Evolutionary conservation across 2,888 invertebrate genomes (phyloP), one percentile per base, ranked within the genome.

Genomic region (Anorthoa munda): DNA sequence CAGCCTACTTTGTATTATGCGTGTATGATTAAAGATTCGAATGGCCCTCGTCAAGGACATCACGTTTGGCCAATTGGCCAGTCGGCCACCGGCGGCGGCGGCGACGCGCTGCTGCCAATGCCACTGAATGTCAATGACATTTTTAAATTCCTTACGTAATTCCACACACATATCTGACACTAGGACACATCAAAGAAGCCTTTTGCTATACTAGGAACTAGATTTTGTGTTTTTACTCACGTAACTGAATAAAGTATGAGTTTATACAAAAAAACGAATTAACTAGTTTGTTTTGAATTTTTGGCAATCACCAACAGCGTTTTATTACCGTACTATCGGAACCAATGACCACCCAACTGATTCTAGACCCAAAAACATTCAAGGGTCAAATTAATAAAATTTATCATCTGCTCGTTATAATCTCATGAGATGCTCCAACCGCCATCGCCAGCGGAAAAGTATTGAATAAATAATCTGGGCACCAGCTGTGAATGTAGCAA

Each of bases 101-200:
- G 75, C 81, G 86, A 64, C 81, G 84, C 79, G 74, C 79, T 79
- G 79, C 84, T 80, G 86, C 78, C 88, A 85, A 79, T 87, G 88
- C 81, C 82, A 86, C 82, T 87, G 87, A 90, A 92, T 91, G 92
- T 91, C 92, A 93, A 90, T 91, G 91, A 90, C 92, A 88, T 85
- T 84, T 81, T 87, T 77, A 84, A 85, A 86, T 87, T 82, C 81
- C 90, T 90, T 89, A 90, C 86, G 87, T 90, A 86, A 91, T 85
- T 87, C 72, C 76, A 68, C 69, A 68, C 82, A 84, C 72, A 84
- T 72, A 66, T 56, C 26, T 69, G 58, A 86, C 79, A 82, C 60
- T 79, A 82, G 72, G 21, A 61, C 66, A 72, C 67, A 72, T 67
- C 31, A 66, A 79, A 74, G 61, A 51, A 59, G 55, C 23, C 12